Evolutionary conservation across 2,888 invertebrate genomes (phyloP).

Genomic region (Melieria omissa): DNA sequence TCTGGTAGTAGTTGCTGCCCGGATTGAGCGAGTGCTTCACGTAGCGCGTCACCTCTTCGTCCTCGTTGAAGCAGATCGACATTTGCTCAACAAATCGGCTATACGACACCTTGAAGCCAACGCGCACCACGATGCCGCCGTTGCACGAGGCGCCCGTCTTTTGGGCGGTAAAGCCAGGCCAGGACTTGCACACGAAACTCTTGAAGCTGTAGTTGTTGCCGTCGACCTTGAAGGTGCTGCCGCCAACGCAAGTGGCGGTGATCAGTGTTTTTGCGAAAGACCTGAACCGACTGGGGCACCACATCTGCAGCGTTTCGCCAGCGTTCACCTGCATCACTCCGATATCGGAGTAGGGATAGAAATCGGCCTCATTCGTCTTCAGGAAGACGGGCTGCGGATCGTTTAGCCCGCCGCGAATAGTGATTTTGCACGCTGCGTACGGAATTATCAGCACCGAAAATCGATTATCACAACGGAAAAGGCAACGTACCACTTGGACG

Average conservation of each 20-base stretch:
- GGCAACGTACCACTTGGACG: neutral
- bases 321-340: conserved; percentile 55
- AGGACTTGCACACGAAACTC: conserved; percentile 60
- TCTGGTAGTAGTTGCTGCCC: conserved; percentile 66
- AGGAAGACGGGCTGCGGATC: conserved; percentile 73
- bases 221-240: conserved; percentile 55
- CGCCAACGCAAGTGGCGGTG: conserved; percentile 58
- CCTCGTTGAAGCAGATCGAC: conserved; percentile 66
- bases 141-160: conserved; percentile 57
- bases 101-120: conserved; percentile 62
- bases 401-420: conserved; percentile 54
- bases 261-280: conserved; percentile 50
- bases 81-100: conserved; percentile 62
- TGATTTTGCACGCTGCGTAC: conserved; percentile 51
- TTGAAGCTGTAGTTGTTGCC: conserved; percentile 55
- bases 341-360: conserved; percentile 54
- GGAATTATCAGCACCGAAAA: neutral
- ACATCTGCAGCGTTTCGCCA: conserved; percentile 57
- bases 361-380: conserved; percentile 59
- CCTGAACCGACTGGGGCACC: conserved; percentile 58
- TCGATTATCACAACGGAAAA: too few relatives aligned
- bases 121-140: conserved; percentile 59
- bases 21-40: conserved; percentile 63
- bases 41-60: conserved; percentile 64
- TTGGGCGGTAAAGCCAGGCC: conserved; percentile 58